Conservation (phyloP, 2,888 invertebrate species). For the Netelia virgata region DNA sequence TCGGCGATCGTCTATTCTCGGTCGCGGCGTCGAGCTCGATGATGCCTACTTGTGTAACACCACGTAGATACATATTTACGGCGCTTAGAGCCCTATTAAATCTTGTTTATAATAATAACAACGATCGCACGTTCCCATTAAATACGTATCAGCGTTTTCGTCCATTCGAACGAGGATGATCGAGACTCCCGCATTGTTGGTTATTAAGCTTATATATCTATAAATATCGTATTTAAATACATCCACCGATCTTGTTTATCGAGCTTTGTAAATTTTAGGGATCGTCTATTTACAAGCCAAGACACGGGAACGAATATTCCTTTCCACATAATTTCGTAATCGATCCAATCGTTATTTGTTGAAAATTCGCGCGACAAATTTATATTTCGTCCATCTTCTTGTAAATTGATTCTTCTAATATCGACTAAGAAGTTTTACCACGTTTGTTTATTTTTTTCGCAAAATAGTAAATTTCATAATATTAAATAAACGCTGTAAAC, state of each 20-base stretch:
- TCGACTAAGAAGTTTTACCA: too few species aligned
- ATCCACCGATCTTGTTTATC: neutral
- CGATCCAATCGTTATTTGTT: too few species aligned
- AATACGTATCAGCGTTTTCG: neutral
- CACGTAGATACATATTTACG: neutral
- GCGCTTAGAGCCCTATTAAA: constrained; percentile 17
- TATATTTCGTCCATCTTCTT: too few species aligned
- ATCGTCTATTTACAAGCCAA: too few species aligned
- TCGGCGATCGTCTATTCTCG: constrained; percentile 49
- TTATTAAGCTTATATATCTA: neutral
- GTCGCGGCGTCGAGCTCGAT: constrained; percentile 12
- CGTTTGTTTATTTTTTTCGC: too few species aligned
- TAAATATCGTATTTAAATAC: neutral
- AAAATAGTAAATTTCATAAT: too few species aligned
- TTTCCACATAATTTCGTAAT: too few species aligned
- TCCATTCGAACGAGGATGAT: too few species aligned
- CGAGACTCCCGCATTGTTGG: neutral
- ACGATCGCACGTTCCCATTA: constrained; percentile 13
- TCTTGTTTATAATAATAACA: constrained; percentile 39
- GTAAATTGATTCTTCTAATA: too few species aligned
- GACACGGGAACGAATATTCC: too few species aligned
- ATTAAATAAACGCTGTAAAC: too few species aligned
- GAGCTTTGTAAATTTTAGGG: neutral
- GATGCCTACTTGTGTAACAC: constrained; percentile 6
- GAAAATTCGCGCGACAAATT: too few species aligned